Conservation (phyloP, 1,140 invertebrate species). For the Macrotrachela quadricornifera region DNA sequence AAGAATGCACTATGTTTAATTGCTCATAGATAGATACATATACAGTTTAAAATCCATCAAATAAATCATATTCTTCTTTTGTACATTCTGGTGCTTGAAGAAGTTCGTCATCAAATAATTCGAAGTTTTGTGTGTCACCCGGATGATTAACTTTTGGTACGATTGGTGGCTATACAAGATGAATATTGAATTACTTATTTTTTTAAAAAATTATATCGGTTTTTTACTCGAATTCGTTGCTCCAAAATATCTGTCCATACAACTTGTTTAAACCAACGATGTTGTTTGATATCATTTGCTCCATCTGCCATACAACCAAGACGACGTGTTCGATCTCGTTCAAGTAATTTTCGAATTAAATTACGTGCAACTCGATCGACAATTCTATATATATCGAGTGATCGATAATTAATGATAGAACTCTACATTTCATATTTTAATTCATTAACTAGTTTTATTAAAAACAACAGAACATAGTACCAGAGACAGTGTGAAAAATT, state of each 20-base stretch:
- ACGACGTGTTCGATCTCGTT: conserved; percentile 69
- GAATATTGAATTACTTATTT: too few species aligned
- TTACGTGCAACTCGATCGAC: conserved; percentile 77
- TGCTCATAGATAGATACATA: too few species aligned
- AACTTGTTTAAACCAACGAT: conserved; percentile 77
- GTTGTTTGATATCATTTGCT: conserved; percentile 70
- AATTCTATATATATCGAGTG: conserved; percentile 72
- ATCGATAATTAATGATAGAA: conserved; percentile 37
- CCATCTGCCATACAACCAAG: conserved; percentile 84
- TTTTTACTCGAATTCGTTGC: neutral
- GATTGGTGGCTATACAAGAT: neutral
- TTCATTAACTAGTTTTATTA: too few species aligned
- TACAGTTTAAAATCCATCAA: too few species aligned
- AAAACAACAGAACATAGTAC: too few species aligned
- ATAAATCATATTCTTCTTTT: too few species aligned
- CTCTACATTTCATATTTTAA: conserved; percentile 72
- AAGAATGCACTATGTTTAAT: too few species aligned
- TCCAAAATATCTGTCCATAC: conserved; percentile 42
- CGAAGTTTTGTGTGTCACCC: conserved; percentile 6
- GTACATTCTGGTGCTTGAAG: too few species aligned
- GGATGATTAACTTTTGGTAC: conserved; percentile 3
- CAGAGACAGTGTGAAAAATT: conserved; percentile 78
- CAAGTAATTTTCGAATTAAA: conserved; percentile 72
- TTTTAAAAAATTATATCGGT: too few species aligned
- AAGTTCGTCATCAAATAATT: neutral